Evolutionary conservation across 2,797 vertebrate genomes (phyloP).

Genomic region (Manis pentadactyla): DNA sequence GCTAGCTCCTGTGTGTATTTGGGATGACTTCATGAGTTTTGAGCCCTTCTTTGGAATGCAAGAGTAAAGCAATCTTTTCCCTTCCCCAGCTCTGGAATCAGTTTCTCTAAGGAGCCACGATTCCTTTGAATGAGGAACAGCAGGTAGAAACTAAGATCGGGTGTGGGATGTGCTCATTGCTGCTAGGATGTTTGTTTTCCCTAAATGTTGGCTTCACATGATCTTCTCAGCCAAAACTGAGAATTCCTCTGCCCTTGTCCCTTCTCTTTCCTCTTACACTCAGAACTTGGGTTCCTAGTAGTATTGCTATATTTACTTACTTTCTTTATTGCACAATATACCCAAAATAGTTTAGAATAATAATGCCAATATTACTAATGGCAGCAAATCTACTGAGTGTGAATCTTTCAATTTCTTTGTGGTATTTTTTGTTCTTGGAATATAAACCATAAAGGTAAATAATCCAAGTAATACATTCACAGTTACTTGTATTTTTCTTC

Average conservation of each 20-base stretch:
- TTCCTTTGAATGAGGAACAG: neutral
- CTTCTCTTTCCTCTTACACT: neutral
- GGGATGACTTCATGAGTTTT: neutral
- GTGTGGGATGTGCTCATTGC: neutral
- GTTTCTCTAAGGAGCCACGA: neutral
- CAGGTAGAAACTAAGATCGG: neutral
- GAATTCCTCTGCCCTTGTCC: neutral
- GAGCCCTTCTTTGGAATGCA: neutral
- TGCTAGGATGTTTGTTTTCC: neutral
- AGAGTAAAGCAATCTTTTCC: neutral
- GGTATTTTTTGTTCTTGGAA: neutral
- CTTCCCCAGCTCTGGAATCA: too few relatives aligned
- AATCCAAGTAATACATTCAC: neutral
- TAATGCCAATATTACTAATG: neutral
- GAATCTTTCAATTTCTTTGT: neutral
- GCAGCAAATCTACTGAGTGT: neutral
- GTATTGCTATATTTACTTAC: neutral
- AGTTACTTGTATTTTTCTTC: neutral
- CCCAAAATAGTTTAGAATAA: neutral
- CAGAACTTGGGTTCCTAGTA: neutral
- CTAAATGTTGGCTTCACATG: neutral
- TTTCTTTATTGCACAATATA: neutral
- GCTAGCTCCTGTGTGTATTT: neutral
- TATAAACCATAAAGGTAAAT: neutral
- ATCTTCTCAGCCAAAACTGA: neutral